Conservation (phyloP, 2,888 invertebrate genomes). For the Xanthia togata region DNA sequence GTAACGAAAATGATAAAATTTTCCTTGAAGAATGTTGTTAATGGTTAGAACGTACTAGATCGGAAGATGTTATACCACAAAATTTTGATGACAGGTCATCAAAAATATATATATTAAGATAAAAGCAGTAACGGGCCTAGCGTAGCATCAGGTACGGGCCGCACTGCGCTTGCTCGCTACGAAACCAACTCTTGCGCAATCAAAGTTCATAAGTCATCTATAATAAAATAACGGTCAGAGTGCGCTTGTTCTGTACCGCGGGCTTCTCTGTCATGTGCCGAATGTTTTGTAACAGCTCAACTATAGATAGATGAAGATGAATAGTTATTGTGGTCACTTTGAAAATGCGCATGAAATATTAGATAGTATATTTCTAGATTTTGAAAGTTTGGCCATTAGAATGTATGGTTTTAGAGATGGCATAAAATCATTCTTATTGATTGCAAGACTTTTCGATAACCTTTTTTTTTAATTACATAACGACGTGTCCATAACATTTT, state of each 20-base stretch:
- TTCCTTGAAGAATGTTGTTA: not conserved
- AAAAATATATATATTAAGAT: not conserved
- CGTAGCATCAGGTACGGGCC: not conserved
- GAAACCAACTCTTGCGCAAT: slow-evolving; percentile 46
- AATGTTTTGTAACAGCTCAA: slow-evolving; percentile 30
- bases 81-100: not conserved
- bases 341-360: slow-evolving; percentile 15
- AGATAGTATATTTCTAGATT: slow-evolving; percentile 8
- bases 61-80: not conserved
- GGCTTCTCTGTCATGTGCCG: slow-evolving; percentile 26
- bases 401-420: not conserved
- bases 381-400: slow-evolving; percentile 11
- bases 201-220: slow-evolving; percentile 52
- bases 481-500: too few species aligned
- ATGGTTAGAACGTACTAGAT: too few species aligned
- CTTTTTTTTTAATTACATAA: too few species aligned
- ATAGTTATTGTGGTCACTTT: slow-evolving; percentile 5
- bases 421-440: too few species aligned
- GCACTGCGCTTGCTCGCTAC: not conserved
- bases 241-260: slow-evolving; percentile 35
- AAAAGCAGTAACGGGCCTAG: not conserved
- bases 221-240: slow-evolving; percentile 44
- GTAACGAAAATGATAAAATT: not conserved
- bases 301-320: not conserved
- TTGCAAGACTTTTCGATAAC: too few species aligned